Base-by-base conservation (phyloP, 2,113 vertebrate species). In the Clarias magur region DNA sequence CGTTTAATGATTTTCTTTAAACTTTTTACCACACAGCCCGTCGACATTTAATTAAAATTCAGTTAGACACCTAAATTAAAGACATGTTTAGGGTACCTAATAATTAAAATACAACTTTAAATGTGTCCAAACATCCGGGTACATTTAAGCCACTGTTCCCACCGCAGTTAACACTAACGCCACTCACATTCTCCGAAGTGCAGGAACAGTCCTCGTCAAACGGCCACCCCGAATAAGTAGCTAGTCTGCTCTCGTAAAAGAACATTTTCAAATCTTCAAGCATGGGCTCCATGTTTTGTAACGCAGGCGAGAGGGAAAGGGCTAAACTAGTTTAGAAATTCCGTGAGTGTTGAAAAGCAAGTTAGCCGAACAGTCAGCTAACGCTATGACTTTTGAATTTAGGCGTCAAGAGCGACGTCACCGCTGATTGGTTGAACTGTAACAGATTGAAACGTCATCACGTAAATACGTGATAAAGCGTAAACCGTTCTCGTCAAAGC, bases 191-290 rank as follows among this genome's bases (percentile, higher is more conserved):
- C 6, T 72, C 95, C 1, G 97, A 96, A 0, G 97, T 99, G 90
- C 98, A 99, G 84, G 89, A 42, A 78, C 98, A 99, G 89, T 93
- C 97, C 88, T 97, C 96, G 56, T 96, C 92, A 86, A 99, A 99
- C 0, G 98, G 98, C 97, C 98, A 98, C 11, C 94, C 96, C 25
- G 92, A 93, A 93, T 95, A 99, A 0, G 97, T 98, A 72, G 96
- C 93, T n/a, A 94, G 3, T 48, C 98, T 96, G 78, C 93, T 92
- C 34, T 95, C 92, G 17, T 91, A 92, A n/a, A 95, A 92, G 56
- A 96, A 98, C 60, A 97, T 92, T 87, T 92, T 93, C 81, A 95
- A 94, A 0, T 94, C 90, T 15, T 93, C 89, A 7, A 19, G 80
- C 0, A 83, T 59, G 0, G 16, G 30, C 0, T 94, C 86, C 95